Evolutionary conservation across 2,797 vertebrate genomes (phyloP), one percentile per base, ranked within the genome.

Genomic region (Microchirus variegatus): DNA sequence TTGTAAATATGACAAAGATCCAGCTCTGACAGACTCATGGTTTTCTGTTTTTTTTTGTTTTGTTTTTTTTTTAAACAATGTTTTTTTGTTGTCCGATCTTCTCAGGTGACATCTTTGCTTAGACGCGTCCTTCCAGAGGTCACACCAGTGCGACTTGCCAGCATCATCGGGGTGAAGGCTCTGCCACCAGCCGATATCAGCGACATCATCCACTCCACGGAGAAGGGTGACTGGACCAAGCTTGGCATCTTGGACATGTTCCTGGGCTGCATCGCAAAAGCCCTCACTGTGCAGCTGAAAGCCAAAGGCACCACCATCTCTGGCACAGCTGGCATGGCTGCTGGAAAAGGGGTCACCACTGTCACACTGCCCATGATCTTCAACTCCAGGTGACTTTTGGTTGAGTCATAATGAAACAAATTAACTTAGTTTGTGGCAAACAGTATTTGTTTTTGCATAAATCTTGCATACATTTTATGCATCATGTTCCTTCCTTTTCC

Each of bases 361-460:
- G 97, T 99, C 76, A 99, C 98, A 0, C 92, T 99, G 75, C 97
- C 98, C 13, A 98, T 99, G 96, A 96, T 99, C 89, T 99, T 99
- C 89, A 99, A 99, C 92, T 99, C 98, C 82, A 99, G 97, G 98
- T 99, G 36, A 68, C 83, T 36, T 53, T 50, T 22, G 22, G 6
- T 16, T 48, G 26, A 19, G 4, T 8, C 19, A 35, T 14, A 5
- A 18, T 10, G 57, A 37, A 10, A 37, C 18, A 44, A 3, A 53
- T 38, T 18, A 3, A 12, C 6, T 35, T 9, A 7, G 17, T 43
- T 44, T 60, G 3, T 46, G 18, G 5, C 14, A 62, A 41, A 52
- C 17, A 12, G n/a, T 5, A 35, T 6, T 18, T 42, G 7, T 14
- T 43, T 16, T 26, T 16, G 5, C 5, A n/a, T n/a, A 38, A 14